Percentiles rank a stretch among this genome's conserved stretches.
Evolutionary conservation across 2,113 vertebrate species (phyloP).

Genomic region (Theristicus caerulescens): DNA sequence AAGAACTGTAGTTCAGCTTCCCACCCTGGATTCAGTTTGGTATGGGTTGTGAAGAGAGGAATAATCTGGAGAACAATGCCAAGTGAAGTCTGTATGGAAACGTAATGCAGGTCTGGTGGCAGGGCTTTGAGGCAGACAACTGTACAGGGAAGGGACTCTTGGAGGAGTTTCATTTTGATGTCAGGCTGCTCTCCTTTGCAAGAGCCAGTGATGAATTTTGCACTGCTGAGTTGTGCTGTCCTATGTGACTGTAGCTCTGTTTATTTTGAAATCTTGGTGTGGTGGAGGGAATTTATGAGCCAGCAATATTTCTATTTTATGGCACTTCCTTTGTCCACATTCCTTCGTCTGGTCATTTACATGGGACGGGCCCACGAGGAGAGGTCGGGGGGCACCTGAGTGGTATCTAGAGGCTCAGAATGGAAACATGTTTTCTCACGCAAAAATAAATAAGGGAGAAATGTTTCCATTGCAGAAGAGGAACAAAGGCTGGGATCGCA

Average conservation of each 20-base stretch:
- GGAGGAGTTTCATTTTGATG: not conserved
- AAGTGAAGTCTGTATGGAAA: not conserved
- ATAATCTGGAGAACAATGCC: not conserved
- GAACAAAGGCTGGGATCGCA: not conserved
- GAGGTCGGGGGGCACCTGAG: slow-evolving; percentile 38
- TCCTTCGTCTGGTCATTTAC: slow-evolving; percentile 63
- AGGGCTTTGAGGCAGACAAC: not conserved
- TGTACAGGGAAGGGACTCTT: not conserved
- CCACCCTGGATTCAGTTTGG: not conserved
- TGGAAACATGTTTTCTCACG: slow-evolving; percentile 61
- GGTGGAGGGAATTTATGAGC: slow-evolving; percentile 56
- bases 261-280: slow-evolving; percentile 63
- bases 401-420: slow-evolving; percentile 49
- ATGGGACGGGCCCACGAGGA: not conserved
- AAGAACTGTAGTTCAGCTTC: not conserved
- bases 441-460: slow-evolving; percentile 61
- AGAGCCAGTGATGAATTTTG: slow-evolving; percentile 46
- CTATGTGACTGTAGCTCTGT: slow-evolving; percentile 50
- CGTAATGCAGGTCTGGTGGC: not conserved
- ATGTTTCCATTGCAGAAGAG: slow-evolving; percentile 31
- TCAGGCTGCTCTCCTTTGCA: not conserved
- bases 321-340: slow-evolving; percentile 64
- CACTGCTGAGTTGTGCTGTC: slow-evolving; percentile 14
- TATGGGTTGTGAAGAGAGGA: not conserved
- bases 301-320: slow-evolving; percentile 68